A percentile compares a stretch with the other conserved stretches of the same genome.
Evolutionary conservation across 2,888 invertebrate species (phyloP).

Genomic region (Parnassius smintheus): DNA sequence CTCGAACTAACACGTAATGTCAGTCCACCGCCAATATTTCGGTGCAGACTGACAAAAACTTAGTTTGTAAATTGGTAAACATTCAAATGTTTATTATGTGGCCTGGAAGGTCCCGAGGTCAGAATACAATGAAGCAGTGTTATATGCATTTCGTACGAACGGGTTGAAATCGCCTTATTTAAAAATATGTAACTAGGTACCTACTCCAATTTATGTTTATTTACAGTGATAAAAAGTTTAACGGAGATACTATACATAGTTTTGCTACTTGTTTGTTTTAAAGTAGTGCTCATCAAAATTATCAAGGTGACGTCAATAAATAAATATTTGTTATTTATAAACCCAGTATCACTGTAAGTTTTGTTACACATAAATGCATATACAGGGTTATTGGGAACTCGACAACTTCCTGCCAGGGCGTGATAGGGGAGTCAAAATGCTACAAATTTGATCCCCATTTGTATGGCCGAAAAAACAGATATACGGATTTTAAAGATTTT

Average conservation of each 20-base stretch:
- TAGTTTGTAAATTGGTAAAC: slow-evolving; percentile 1
- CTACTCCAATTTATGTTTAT: neutral
- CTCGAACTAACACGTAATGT: slow-evolving; percentile 29
- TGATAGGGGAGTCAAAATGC: too few species aligned
- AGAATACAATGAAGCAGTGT: slow-evolving; percentile 6
- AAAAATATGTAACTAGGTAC: neutral
- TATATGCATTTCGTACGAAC: neutral
- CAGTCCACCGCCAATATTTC: slow-evolving; percentile 25
- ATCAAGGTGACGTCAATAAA: too few species aligned
- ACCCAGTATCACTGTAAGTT: neutral
- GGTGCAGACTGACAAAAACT: slow-evolving; percentile 5
- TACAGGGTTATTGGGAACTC: too few species aligned
- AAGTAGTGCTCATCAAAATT: too few species aligned
- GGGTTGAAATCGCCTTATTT: neutral
- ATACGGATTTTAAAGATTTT: too few species aligned
- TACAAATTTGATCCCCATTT: too few species aligned
- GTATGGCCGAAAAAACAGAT: too few species aligned
- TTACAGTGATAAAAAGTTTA: neutral
- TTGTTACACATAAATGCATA: slow-evolving; percentile 3
- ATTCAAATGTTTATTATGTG: slow-evolving; percentile 8
- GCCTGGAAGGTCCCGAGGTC: slow-evolving; percentile 9
- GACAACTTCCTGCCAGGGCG: too few species aligned
- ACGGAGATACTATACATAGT: too few species aligned
- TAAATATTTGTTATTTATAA: too few species aligned
- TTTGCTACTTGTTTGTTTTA: too few species aligned